Evolutionary conservation across 2,888 invertebrate genomes (phyloP).

Genomic region (Euphydryas editha): DNA sequence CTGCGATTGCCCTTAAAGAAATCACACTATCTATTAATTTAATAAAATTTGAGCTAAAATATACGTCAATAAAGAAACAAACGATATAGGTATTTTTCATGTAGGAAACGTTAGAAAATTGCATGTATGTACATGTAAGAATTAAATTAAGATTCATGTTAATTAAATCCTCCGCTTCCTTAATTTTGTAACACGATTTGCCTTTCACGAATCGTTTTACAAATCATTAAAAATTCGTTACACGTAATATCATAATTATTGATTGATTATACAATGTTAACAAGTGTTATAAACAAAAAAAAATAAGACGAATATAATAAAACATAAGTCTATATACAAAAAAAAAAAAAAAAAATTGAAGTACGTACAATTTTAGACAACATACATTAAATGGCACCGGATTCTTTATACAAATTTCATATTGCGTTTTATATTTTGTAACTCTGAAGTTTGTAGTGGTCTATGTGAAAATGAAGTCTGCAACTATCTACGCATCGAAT

Average conservation of each 20-base stretch:
- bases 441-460: no score
- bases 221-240: not conserved
- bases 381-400: no score
- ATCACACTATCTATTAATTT: no score
- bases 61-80: not conserved
- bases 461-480: no score
- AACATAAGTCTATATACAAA: no score
- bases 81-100: not conserved
- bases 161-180: not conserved
- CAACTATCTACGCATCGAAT: no score
- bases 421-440: no score
- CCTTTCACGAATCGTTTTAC: not conserved
- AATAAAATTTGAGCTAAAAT: no score
- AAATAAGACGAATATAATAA: not conserved
- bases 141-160: not conserved
- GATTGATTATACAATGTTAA: not conserved
- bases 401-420: no score
- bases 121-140: not conserved
- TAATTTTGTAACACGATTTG: not conserved
- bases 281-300: not conserved
- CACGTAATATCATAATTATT: constrained; percentile 4
- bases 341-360: no score
- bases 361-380: no score
- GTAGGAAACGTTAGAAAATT: not conserved
- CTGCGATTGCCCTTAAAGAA: no score